phyloP scores from a whole-genome alignment of 2,888 invertebrate genomes.

The Barypeithes pellucidus region DNA sequence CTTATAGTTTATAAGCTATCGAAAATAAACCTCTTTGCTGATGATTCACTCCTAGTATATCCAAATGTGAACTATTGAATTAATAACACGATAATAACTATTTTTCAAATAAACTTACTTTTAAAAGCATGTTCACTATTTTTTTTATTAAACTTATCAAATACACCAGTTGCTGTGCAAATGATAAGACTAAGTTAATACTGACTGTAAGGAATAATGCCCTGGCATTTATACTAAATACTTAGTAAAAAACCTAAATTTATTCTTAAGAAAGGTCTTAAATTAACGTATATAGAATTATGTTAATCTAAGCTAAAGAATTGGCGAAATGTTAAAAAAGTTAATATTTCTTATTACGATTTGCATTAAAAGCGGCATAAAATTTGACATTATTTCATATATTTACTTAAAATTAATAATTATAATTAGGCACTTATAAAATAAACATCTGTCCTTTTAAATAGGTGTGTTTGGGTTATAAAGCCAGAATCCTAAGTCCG shows the following conservation, averaged over 20 bases:
- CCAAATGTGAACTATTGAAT: neutral
- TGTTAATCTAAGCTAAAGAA: constrained; percentile 18
- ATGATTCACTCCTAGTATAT: too few relatives aligned
- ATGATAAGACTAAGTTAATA: constrained; percentile 18
- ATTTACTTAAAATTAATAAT: neutral
- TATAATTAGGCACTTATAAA: too few relatives aligned
- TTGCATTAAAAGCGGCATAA: constrained; percentile 26
- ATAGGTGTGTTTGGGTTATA: too few relatives aligned
- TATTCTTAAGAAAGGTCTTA: constrained; percentile 36
- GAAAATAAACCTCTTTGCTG: too few relatives aligned
- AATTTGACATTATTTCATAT: neutral
- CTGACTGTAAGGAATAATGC: constrained; percentile 14
- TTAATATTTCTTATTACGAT: constrained; percentile 3
- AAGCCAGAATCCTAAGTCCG: too few relatives aligned
- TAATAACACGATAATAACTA: neutral
- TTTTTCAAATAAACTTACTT: constrained; percentile 27
- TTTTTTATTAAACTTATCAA: constrained; percentile 1
- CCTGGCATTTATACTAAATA: constrained; percentile 16
- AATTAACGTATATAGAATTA: constrained; percentile 8
- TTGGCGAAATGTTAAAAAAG: constrained; percentile 15
- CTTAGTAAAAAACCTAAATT: constrained; percentile 20
- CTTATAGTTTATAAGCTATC: too few relatives aligned
- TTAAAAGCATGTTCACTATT: constrained; percentile 25
- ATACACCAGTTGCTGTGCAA: neutral
- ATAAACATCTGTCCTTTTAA: too few relatives aligned